Percentiles rank a stretch among this genome's conserved stretches.
These are phyloP conservation scores for Typhlichthys subterraneus DNA, from an alignment of 2,797 vertebrate genomes.

Conservation along the genomic window DNA sequence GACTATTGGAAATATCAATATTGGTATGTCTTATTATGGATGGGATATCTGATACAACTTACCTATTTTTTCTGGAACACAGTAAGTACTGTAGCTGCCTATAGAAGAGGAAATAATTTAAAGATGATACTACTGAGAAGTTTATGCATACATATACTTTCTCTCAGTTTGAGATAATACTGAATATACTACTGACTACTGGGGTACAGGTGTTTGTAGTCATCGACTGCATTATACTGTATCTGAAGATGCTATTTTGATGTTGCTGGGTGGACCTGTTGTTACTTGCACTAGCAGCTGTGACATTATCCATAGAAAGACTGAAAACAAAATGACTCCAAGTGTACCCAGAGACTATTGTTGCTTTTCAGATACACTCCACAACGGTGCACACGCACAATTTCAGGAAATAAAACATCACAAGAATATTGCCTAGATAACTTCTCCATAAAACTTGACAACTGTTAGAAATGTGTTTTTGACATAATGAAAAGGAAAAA, in stretches of 20 bases:
- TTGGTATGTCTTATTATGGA: conserved; percentile 5
- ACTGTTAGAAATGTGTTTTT: conserved; percentile 5
- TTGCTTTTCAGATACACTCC: conserved; percentile 13
- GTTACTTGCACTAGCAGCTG: conserved; percentile 24
- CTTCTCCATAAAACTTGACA: conserved; percentile 12
- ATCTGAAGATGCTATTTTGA: conserved; percentile 24
- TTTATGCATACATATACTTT: background rate
- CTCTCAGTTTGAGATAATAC: conserved; percentile 6
- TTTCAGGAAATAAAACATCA: conserved; percentile 7
- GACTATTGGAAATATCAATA: background rate
- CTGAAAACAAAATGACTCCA: background rate
- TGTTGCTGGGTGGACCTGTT: conserved; percentile 11
- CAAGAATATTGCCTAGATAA: conserved; percentile 18
- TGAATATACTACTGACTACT: conserved; percentile 44
- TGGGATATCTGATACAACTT: background rate
- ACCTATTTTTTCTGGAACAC: conserved; percentile 16
- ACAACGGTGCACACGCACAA: conserved; percentile 12
- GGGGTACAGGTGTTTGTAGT: conserved; percentile 17
- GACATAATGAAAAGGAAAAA: background rate
- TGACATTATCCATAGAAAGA: conserved; percentile 30
- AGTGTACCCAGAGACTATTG: background rate
- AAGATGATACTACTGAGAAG: conserved; percentile 52
- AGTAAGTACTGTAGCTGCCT: background rate
- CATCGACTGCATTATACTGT: conserved; percentile 9
- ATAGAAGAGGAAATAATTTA: conserved; percentile 8